Percentiles rank a stretch among this genome's conserved stretches.
Conservation (phyloP, 2,113 vertebrate genomes). For the Syngnathoides biaculeatus region DNA sequence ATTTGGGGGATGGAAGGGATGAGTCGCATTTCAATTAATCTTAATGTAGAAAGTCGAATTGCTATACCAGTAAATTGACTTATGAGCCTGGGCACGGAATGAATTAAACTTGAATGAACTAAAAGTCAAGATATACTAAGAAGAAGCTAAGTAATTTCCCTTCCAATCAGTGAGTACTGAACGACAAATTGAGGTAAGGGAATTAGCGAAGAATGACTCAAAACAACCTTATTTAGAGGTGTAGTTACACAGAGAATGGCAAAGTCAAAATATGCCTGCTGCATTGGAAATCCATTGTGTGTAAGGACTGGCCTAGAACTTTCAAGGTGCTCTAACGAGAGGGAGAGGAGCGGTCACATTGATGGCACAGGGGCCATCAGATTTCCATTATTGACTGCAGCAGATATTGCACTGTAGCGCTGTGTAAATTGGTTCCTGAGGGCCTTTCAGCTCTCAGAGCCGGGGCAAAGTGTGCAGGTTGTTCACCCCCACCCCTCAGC, state of each 20-base stretch:
- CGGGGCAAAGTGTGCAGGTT: slow-evolving; percentile 79
- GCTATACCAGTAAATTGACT: too few relatives aligned
- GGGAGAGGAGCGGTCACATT: slow-evolving; percentile 84
- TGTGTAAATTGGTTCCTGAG: slow-evolving; percentile 98
- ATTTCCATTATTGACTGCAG: slow-evolving; percentile 98
- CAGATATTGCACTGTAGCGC: slow-evolving; percentile 93
- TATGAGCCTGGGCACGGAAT: too few relatives aligned
- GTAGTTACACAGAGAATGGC: slow-evolving; percentile 59
- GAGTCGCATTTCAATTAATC: too few relatives aligned
- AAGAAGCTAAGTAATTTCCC: too few relatives aligned
- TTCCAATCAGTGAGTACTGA: not conserved
- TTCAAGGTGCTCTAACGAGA: slow-evolving; percentile 86
- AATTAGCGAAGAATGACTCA: not conserved
- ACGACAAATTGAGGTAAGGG: not conserved
- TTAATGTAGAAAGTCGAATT: too few relatives aligned
- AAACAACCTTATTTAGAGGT: slow-evolving; percentile 36
- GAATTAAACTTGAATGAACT: too few relatives aligned
- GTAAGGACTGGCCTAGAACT: slow-evolving; percentile 74
- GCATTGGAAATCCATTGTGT: slow-evolving; percentile 69
- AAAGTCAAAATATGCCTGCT: slow-evolving; percentile 66
- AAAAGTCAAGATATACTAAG: not conserved
- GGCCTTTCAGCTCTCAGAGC: slow-evolving; percentile 79
- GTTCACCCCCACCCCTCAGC: slow-evolving; percentile 79
- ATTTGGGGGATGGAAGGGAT: too few relatives aligned
- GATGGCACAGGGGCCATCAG: slow-evolving; percentile 87